Evolutionary conservation across 2,888 invertebrate genomes (phyloP).

Genomic region (Alentia gelatinosa): DNA sequence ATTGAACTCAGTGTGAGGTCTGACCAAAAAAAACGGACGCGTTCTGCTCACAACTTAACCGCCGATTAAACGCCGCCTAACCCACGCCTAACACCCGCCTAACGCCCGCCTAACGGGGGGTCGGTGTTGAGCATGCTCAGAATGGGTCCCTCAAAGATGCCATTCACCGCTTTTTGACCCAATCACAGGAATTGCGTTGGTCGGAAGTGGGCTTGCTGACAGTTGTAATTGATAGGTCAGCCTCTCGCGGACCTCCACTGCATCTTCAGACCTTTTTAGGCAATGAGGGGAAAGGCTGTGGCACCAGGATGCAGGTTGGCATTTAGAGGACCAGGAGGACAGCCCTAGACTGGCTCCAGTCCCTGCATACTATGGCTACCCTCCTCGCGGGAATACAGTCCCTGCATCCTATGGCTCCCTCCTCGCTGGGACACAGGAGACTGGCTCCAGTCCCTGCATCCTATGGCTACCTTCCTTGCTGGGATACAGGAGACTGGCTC

Average conservation of each 20-base stretch:
- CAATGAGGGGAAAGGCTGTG: neutral
- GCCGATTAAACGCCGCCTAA: neutral
- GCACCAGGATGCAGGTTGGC: neutral
- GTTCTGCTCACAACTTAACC: neutral
- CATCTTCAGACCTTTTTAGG: neutral
- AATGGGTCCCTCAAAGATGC: neutral
- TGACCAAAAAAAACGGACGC: neutral
- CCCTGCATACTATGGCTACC: too few relatives aligned
- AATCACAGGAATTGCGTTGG: neutral
- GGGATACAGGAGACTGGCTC: too few relatives aligned
- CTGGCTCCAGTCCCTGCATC: too few relatives aligned
- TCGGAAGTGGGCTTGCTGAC: neutral
- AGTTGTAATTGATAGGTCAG: constrained; percentile 29
- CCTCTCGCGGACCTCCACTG: neutral
- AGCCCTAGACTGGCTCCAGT: too few relatives aligned
- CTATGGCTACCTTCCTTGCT: too few relatives aligned
- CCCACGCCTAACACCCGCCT: too few relatives aligned
- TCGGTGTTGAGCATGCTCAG: too few relatives aligned
- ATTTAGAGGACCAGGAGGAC: too few relatives aligned
- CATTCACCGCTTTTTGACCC: neutral
- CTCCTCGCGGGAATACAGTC: too few relatives aligned
- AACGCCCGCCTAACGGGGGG: neutral
- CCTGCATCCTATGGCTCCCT: too few relatives aligned
- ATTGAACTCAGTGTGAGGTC: neutral
- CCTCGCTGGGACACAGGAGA: too few relatives aligned